Evolutionary conservation across 1,140 invertebrate genomes (phyloP).

Genomic region (Centruroides sculpturatus): DNA sequence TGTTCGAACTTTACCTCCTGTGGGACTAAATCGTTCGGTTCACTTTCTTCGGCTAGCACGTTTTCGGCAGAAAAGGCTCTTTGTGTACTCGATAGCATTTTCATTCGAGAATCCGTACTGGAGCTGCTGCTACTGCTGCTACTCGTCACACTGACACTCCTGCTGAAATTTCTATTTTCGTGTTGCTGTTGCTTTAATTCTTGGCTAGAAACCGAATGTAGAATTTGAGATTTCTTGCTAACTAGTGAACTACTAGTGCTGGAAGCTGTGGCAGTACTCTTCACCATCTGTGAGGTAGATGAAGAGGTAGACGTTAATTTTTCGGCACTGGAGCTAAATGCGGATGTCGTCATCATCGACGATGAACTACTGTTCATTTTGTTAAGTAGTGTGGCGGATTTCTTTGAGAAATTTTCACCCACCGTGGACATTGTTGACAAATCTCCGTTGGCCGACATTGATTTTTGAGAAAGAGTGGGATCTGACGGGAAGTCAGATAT

Average conservation of each 20-base stretch:
- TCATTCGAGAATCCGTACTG: not conserved
- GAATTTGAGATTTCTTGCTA: not conserved
- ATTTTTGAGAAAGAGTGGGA: not conserved
- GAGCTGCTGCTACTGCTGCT: slow-evolving; percentile 11
- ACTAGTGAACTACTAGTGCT: not conserved
- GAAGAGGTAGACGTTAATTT: not conserved
- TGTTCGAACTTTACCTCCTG: slow-evolving; percentile 59
- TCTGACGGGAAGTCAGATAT: not conserved
- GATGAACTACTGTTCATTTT: not conserved
- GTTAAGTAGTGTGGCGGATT: not conserved
- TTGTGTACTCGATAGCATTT: not conserved
- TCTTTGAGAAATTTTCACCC: not conserved
- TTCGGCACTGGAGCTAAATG: not conserved
- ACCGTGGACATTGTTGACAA: not conserved
- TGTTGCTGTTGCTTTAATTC: not conserved
- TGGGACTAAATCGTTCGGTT: slow-evolving; percentile 27
- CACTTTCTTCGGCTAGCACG: slow-evolving; percentile 9
- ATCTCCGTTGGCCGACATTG: not conserved
- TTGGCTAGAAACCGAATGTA: not conserved
- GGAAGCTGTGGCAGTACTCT: not conserved
- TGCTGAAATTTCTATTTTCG: slow-evolving; percentile 2
- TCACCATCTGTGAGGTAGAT: not conserved
- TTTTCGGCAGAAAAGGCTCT: slow-evolving; percentile 10
- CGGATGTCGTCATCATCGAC: not conserved
- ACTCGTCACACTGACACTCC: slow-evolving; percentile 6